phyloP scores from a whole-genome alignment of 1,140 invertebrate species.

The Piezodorus guildinii region DNA sequence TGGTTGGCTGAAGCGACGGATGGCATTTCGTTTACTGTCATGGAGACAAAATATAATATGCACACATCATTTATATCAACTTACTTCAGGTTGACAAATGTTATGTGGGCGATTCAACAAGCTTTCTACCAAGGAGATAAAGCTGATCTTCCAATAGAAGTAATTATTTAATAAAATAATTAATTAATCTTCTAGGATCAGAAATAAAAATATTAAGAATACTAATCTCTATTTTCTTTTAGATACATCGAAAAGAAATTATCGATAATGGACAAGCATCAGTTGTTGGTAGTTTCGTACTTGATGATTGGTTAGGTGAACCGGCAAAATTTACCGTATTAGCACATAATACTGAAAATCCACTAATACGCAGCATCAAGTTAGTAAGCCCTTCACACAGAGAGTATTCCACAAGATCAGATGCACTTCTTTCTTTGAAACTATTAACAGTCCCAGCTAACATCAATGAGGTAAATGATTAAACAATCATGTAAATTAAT shows the following conservation, averaged over 20 bases:
- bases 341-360: slow-evolving; percentile 38
- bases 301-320: slow-evolving; percentile 37
- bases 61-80: slow-evolving; percentile 37
- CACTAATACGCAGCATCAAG: slow-evolving; percentile 36
- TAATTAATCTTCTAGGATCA: not conserved
- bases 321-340: slow-evolving; percentile 38
- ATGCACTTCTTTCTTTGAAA: slow-evolving; percentile 38
- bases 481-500: not conserved
- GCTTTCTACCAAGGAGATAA: slow-evolving; percentile 38
- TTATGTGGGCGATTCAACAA: slow-evolving; percentile 37
- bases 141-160: slow-evolving; percentile 41
- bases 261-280: slow-evolving; percentile 34
- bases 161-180: slow-evolving; percentile 26
- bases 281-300: slow-evolving; percentile 38
- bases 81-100: slow-evolving; percentile 41
- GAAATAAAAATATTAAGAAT: not conserved
- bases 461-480: slow-evolving; percentile 38
- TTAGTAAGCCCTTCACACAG: slow-evolving; percentile 38
- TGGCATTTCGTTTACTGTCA: slow-evolving; percentile 37
- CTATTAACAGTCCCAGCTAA: slow-evolving; percentile 39
- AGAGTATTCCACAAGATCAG: slow-evolving; percentile 34
- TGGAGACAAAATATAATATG: slow-evolving; percentile 40
- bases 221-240: not conserved
- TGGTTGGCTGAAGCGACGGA: slow-evolving; percentile 36
- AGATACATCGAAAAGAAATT: slow-evolving; percentile 39